Base-by-base conservation (phyloP, 2,888 invertebrate genomes). In the Drosophila fungiperda region DNA sequence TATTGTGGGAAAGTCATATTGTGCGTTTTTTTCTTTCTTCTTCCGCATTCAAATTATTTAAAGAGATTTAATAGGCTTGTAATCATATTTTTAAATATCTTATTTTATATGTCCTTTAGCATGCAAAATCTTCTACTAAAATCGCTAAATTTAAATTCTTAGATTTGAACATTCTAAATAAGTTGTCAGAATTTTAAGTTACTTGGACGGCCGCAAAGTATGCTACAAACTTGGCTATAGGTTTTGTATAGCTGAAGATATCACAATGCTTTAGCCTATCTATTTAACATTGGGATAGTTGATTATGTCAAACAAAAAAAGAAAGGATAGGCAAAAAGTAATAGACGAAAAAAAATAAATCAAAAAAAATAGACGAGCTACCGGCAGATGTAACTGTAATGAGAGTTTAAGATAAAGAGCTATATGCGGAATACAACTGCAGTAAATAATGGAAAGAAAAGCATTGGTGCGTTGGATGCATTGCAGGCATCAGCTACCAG, bases 1-100 rank as follows among this genome's bases (percentile, higher is more conserved):
- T 81, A 81, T 72, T 80, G 85, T 89, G 86, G 79, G 86, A 89
- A 87, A 72, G 42, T 26, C n/a, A 29, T 38, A 74, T 66, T 36
- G 20, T 45, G 20, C 23, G 26, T 17, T 32, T 2, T 38, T 20
- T 26, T 45, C 7, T 9, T 6, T 6, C 20, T 15, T 15, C 17
- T 20, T n/a, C n/a, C 20, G 26, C 26, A 55, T n/a, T 29, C 4
- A 29, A 32, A 15, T 9, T 20, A 20, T 29, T 20, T 20, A 1
- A 15, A 15, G 20, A 29, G 8, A 20, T 57, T 26, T 5, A 26
- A 9, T 49, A n/a, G 6, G 23, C 3, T 42, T 42, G 26, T 17
- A 17, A 9, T 42, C 32, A n/a, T 32, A 57, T 57, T 57, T 57
- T 32, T 9, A 32, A 48, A 0, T 1, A 7, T 2, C 17, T 15